These are phyloP conservation scores for Orius laevigatus DNA, from an alignment of 1,140 invertebrate genomes.

Conservation along the genomic window DNA sequence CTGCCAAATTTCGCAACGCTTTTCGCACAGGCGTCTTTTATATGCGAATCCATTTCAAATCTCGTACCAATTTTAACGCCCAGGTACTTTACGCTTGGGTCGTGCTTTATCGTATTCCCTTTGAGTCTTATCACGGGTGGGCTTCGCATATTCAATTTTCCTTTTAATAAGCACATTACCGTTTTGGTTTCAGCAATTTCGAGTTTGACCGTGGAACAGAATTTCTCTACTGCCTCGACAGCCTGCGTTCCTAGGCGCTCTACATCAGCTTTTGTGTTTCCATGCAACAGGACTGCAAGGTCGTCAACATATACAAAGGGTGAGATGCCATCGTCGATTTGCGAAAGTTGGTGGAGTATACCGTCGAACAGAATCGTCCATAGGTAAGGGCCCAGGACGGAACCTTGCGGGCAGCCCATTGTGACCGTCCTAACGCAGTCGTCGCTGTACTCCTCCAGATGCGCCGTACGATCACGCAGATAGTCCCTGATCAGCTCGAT, in stretches of 20 bases:
- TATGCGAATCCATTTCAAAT: not conserved
- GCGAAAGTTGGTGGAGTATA: conserved; percentile 12
- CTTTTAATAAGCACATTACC: conserved; percentile 14
- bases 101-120: not conserved
- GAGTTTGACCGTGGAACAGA: not conserved
- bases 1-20: not conserved
- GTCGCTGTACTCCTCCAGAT: not conserved
- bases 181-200: not conserved
- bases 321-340: conserved; percentile 18
- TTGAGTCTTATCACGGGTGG: not conserved
- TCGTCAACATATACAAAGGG: conserved; percentile 27
- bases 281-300: not conserved
- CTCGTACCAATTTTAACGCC: conserved; percentile 7
- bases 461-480: too few relatives aligned
- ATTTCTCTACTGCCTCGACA: not conserved
- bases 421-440: conserved; percentile 13
- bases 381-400: conserved; percentile 26
- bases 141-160: conserved; percentile 2
- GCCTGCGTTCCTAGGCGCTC: conserved; percentile 1
- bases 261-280: not conserved
- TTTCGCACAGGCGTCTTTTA: conserved; percentile 1
- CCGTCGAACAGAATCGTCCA: conserved; percentile 31
- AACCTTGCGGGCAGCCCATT: conserved; percentile 31
- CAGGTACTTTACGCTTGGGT: not conserved
- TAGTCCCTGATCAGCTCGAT: too few relatives aligned